phyloP scores from a whole-genome alignment of 2,888 invertebrate genomes.

The Deroplatys truncata region DNA sequence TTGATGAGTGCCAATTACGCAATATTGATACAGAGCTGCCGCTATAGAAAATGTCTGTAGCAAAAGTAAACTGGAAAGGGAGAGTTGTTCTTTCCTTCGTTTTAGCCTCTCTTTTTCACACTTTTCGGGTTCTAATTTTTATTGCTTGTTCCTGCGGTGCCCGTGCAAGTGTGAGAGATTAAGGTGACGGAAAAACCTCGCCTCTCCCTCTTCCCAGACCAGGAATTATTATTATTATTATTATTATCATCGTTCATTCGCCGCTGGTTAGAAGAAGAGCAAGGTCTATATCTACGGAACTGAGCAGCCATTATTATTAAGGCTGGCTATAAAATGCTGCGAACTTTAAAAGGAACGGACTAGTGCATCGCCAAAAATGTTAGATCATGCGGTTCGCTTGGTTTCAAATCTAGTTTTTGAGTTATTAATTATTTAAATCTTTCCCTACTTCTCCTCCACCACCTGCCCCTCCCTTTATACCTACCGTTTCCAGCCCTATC shows the following conservation, averaged over 20 bases:
- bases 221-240: slow-evolving; percentile 15
- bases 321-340: slow-evolving; percentile 8
- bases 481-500: background rate
- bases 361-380: slow-evolving; percentile 9
- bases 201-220: slow-evolving; percentile 2
- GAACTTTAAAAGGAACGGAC: slow-evolving; percentile 5
- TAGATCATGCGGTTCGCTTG: slow-evolving; percentile 13
- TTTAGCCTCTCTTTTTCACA: background rate
- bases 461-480: background rate
- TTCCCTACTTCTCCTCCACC: slow-evolving; percentile 6
- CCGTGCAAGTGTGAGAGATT: slow-evolving; percentile 29
- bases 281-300: background rate
- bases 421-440: slow-evolving; percentile 18
- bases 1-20: background rate
- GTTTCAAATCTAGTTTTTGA: slow-evolving; percentile 11
- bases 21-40: background rate
- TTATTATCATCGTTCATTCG: slow-evolving; percentile 10
- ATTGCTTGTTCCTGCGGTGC: slow-evolving; percentile 18
- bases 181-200: slow-evolving; percentile 30
- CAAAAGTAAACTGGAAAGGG: background rate
- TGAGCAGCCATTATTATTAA: slow-evolving; percentile 7
- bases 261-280: background rate
- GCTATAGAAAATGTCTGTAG: background rate
- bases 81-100: background rate
- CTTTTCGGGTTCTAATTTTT: slow-evolving; percentile 17